Percentiles rank a stretch among this genome's conserved stretches.
phyloP scores from a whole-genome alignment of 2,888 invertebrate species.

The Osmoderma eremita region DNA sequence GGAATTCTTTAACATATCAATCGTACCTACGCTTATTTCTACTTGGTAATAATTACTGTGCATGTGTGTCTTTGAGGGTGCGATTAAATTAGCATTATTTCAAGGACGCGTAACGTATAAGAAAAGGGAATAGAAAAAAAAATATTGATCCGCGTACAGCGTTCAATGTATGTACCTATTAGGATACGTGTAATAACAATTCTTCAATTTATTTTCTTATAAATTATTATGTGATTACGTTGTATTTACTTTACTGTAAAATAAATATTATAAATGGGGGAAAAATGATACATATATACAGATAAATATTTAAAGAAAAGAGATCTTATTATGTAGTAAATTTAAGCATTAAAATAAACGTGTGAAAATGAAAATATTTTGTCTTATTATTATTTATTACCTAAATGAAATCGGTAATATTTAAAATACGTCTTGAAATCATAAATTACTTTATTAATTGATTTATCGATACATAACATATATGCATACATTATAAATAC shows the following conservation, averaged over 20 bases:
- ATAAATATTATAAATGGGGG: slow-evolving; percentile 15
- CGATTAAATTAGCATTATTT: slow-evolving; percentile 8
- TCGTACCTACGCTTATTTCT: not conserved
- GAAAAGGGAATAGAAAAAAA: not conserved
- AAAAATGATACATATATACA: slow-evolving; percentile 31
- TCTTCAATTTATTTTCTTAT: slow-evolving; percentile 9
- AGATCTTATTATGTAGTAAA: slow-evolving; percentile 17
- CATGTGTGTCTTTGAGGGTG: not conserved
- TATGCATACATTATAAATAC: too few species aligned
- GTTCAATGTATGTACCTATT: not conserved
- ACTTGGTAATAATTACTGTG: too few species aligned
- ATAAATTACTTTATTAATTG: too few species aligned
- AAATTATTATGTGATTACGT: slow-evolving; percentile 15
- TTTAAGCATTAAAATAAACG: slow-evolving; percentile 42
- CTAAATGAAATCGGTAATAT: not conserved
- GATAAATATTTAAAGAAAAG: slow-evolving; percentile 19
- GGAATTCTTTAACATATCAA: slow-evolving; percentile 34
- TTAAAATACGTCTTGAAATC: not conserved
- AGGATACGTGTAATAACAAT: not conserved
- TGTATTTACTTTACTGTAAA: slow-evolving; percentile 32
- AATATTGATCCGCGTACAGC: slow-evolving; percentile 1
- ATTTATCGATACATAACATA: too few species aligned
- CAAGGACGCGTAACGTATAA: not conserved
- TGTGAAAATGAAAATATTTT: slow-evolving; percentile 46
- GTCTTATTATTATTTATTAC: not conserved